Percentiles rank a stretch among this genome's conserved stretches.
Evolutionary conservation across 2,113 vertebrate species (phyloP).

Genomic region (Ameiurus melas): DNA sequence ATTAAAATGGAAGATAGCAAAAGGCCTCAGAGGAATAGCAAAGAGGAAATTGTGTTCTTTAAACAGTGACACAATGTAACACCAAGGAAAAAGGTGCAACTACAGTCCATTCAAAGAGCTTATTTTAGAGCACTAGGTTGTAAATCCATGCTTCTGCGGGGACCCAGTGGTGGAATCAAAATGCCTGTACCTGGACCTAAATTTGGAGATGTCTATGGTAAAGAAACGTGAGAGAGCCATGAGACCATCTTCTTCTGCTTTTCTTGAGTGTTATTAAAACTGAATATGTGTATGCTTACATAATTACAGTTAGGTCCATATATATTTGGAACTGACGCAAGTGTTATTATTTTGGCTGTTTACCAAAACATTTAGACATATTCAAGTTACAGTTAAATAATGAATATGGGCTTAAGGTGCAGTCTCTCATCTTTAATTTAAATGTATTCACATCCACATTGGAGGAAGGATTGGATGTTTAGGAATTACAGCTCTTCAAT

Average conservation of each 20-base stretch:
- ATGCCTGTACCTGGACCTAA: not conserved
- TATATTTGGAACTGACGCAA: too few relatives aligned
- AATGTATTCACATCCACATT: too few relatives aligned
- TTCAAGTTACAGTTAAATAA: too few relatives aligned
- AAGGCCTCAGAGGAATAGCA: not conserved
- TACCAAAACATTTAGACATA: too few relatives aligned
- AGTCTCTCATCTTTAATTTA: too few relatives aligned
- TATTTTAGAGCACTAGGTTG: not conserved
- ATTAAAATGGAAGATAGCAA: not conserved
- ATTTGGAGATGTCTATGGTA: not conserved
- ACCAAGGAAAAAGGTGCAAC: not conserved
- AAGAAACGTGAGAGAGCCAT: not conserved
- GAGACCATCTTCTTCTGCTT: not conserved
- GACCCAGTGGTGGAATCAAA: not conserved
- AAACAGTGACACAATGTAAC: not conserved
- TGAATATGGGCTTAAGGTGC: too few relatives aligned
- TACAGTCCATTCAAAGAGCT: not conserved
- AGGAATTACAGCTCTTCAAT: too few relatives aligned
- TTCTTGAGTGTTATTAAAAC: not conserved
- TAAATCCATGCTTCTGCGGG: not conserved
- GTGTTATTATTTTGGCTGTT: too few relatives aligned
- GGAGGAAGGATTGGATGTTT: too few relatives aligned
- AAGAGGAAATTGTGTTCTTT: not conserved
- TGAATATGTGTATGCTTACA: not conserved
- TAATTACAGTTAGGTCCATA: too few relatives aligned